These are phyloP conservation scores for Eumacrocentrus americanus DNA, from an alignment of 2,888 invertebrate genomes.

Conservation along the genomic window DNA sequence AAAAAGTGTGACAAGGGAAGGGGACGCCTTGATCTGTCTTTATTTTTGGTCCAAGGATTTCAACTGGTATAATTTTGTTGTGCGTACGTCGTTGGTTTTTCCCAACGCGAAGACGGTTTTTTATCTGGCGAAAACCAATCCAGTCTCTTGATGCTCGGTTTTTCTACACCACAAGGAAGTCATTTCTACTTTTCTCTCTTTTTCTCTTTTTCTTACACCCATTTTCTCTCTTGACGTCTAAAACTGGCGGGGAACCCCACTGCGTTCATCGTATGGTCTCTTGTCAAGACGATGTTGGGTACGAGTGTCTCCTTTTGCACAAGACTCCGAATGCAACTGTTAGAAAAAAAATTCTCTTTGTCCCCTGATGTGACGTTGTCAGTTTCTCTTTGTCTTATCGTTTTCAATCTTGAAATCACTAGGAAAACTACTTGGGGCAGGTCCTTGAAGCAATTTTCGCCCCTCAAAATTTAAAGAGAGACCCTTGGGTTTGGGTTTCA, in stretches of 20 bases:
- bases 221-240: slow-evolving; percentile 11
- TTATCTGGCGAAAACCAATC: too few relatives aligned
- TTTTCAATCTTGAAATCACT: slow-evolving; percentile 3
- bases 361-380: slow-evolving; percentile 12
- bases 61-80: too few relatives aligned
- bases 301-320: neutral
- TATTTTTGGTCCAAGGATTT: too few relatives aligned
- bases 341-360: slow-evolving; percentile 8
- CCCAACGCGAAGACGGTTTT: too few relatives aligned
- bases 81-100: too few relatives aligned
- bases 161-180: too few relatives aligned
- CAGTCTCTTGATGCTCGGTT: too few relatives aligned
- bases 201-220: neutral
- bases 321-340: neutral
- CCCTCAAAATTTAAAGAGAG: too few relatives aligned
- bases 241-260: slow-evolving; percentile 32
- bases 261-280: slow-evolving; percentile 19
- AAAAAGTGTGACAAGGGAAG: too few relatives aligned
- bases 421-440: slow-evolving; percentile 7
- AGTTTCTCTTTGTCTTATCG: slow-evolving; percentile 3
- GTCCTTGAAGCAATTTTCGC: neutral
- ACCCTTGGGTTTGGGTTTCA: neutral
- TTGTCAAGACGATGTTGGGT: slow-evolving; percentile 5
- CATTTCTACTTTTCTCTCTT: too few relatives aligned
- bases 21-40: too few relatives aligned